Conservation (phyloP, 2,113 vertebrate species). For the Megaceryle maxima region DNA sequence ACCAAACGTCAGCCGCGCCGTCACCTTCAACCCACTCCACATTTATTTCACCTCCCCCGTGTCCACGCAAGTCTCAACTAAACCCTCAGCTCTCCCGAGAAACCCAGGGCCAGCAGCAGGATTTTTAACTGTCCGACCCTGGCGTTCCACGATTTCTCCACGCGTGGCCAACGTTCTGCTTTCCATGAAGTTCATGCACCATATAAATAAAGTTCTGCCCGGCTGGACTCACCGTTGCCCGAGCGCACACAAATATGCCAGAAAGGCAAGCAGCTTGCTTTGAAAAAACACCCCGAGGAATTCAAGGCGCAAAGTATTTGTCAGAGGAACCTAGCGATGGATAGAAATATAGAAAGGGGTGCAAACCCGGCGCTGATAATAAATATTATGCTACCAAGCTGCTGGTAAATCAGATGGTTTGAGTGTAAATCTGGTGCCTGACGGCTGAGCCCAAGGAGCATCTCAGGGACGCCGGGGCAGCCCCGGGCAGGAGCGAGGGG, state of each 20-base stretch:
- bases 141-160: neutral
- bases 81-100: neutral
- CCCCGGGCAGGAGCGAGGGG: neutral
- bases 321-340: neutral
- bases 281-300: neutral
- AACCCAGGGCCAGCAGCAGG: rapidly evolving
- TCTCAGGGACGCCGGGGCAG: rapidly evolving
- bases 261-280: neutral
- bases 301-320: neutral
- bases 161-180: rapidly evolving
- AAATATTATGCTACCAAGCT: neutral
- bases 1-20: rapidly evolving
- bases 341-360: neutral
- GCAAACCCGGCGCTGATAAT: rapidly evolving
- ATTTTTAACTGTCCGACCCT: rapidly evolving
- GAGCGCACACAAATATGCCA: rapidly evolving
- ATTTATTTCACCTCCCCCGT: rapidly evolving
- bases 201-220: neutral
- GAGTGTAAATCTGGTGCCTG: neutral
- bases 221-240: rapidly evolving
- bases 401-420: rapidly evolving
- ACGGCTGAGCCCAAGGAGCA: neutral
- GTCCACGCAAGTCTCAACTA: rapidly evolving
- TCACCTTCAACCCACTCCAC: neutral
- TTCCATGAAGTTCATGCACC: neutral